A percentile compares a stretch with the other conserved stretches of the same genome.
These are phyloP conservation scores for Anthonomus grandis DNA, from an alignment of 1,140 invertebrate species.

Conservation along the genomic window DNA sequence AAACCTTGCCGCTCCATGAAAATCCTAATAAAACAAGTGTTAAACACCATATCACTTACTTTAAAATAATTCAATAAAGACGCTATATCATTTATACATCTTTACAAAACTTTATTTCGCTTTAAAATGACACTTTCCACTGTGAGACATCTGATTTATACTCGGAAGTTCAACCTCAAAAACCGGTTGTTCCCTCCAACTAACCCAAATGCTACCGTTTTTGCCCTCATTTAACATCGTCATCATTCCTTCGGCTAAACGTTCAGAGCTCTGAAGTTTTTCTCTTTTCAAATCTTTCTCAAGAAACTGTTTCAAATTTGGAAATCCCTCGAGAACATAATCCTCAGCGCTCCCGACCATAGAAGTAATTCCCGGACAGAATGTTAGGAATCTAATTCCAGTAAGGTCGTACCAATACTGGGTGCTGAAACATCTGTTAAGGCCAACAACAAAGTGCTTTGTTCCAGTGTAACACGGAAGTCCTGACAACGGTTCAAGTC, in stretches of 20 bases:
- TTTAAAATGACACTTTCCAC: no score
- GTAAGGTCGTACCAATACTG: slow-evolving; percentile 43
- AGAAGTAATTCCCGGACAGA: slow-evolving; percentile 46
- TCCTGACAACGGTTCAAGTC: slow-evolving; percentile 48
- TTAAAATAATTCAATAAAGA: no score
- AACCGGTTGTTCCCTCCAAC: slow-evolving; percentile 48
- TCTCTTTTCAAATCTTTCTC: no score
- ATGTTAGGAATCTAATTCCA: slow-evolving; percentile 48
- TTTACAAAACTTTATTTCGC: no score
- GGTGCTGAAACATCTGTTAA: slow-evolving; percentile 45
- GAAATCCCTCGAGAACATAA: slow-evolving; percentile 21
- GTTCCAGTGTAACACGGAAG: slow-evolving; percentile 51
- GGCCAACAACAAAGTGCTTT: slow-evolving; percentile 54
- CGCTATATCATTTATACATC: no score
- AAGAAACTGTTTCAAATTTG: slow-evolving; percentile 10
- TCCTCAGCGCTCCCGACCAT: slow-evolving; percentile 40
- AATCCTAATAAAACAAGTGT: no score
- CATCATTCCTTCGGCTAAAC: slow-evolving; percentile 52
- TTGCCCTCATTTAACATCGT: slow-evolving; percentile 51
- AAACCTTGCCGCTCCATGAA: no score
- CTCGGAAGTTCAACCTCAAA: slow-evolving; percentile 53
- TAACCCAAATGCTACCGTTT: slow-evolving; percentile 54
- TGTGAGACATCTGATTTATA: no score
- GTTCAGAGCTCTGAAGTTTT: slow-evolving; percentile 43
- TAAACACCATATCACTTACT: no score